Percentiles rank a stretch among this genome's conserved stretches.
Evolutionary conservation across 2,888 invertebrate species (phyloP).

Genomic region (Cylloceria caligata): DNA sequence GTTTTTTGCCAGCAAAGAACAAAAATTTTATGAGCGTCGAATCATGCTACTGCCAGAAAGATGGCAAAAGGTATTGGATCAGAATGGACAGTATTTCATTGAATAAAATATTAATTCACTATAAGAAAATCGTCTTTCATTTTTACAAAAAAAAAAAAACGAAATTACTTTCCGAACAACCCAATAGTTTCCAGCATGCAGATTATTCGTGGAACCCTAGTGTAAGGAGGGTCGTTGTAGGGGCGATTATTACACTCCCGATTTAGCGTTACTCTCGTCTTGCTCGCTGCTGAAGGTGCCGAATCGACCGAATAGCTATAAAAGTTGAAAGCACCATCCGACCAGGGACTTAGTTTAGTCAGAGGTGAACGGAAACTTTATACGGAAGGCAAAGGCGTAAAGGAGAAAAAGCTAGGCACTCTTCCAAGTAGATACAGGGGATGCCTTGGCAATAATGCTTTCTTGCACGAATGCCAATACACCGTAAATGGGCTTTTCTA

Average conservation of each 20-base stretch:
- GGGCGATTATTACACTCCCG: constrained; percentile 4
- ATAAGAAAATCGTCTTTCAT: too few relatives aligned
- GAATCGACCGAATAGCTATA: constrained; percentile 18
- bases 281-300: constrained; percentile 7
- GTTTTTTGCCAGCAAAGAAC: too few relatives aligned
- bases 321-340: constrained; percentile 11
- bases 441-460: neutral
- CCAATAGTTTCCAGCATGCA: neutral
- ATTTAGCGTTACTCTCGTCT: constrained; percentile 13
- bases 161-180: too few relatives aligned
- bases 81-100: too few relatives aligned
- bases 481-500: neutral
- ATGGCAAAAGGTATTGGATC: too few relatives aligned
- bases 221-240: neutral
- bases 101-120: too few relatives aligned
- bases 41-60: too few relatives aligned
- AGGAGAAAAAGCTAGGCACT: neutral
- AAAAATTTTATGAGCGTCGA: too few relatives aligned
- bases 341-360: neutral
- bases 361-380: neutral
- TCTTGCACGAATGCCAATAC: neutral
- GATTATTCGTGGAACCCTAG: neutral
- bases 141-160: too few relatives aligned
- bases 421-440: neutral
- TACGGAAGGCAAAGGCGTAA: neutral